Evolutionary conservation across 1,140 invertebrate genomes (phyloP).

Genomic region (Hyles vespertilio): DNA sequence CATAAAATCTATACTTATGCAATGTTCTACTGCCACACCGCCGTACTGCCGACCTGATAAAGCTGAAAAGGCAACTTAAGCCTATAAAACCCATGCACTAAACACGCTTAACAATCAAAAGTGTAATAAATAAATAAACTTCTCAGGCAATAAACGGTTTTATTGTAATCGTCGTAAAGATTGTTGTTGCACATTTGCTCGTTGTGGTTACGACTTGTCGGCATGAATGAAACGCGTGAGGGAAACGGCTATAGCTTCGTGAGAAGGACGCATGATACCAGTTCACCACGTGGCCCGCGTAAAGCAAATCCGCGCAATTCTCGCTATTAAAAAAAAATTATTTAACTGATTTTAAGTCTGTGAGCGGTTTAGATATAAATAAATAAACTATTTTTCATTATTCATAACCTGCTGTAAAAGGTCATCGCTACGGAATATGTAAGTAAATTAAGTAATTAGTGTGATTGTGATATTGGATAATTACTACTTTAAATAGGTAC

Average conservation of each 20-base stretch:
- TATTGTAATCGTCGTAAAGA: slow-evolving; percentile 66
- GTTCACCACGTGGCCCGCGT: slow-evolving; percentile 65
- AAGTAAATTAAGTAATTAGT: no score
- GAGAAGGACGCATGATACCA: slow-evolving; percentile 44
- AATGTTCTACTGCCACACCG: slow-evolving; percentile 71
- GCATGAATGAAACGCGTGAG: slow-evolving; percentile 66
- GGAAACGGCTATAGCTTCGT: slow-evolving; percentile 32
- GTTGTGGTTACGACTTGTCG: slow-evolving; percentile 57
- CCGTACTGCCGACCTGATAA: slow-evolving; percentile 70
- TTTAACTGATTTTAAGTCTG: no score
- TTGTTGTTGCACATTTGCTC: slow-evolving; percentile 62
- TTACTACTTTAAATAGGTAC: no score
- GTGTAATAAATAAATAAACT: slow-evolving; percentile 67
- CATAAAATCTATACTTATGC: slow-evolving; percentile 74
- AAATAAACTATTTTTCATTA: no score
- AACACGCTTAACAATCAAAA: slow-evolving; percentile 60
- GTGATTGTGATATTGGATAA: no score
- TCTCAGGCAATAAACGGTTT: slow-evolving; percentile 67
- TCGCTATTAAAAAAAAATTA: slow-evolving; percentile 33
- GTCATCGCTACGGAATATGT: no score
- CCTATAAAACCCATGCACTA: slow-evolving; percentile 75
- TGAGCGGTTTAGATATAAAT: no score
- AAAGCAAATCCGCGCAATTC: slow-evolving; percentile 51
- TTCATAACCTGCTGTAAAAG: no score
- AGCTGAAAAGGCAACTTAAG: slow-evolving; percentile 74